A percentile compares a stretch with the other conserved stretches of the same genome.
These are phyloP conservation scores for Diorhabda carinulata DNA, from an alignment of 1,140 invertebrate species.

Conservation along the genomic window DNA sequence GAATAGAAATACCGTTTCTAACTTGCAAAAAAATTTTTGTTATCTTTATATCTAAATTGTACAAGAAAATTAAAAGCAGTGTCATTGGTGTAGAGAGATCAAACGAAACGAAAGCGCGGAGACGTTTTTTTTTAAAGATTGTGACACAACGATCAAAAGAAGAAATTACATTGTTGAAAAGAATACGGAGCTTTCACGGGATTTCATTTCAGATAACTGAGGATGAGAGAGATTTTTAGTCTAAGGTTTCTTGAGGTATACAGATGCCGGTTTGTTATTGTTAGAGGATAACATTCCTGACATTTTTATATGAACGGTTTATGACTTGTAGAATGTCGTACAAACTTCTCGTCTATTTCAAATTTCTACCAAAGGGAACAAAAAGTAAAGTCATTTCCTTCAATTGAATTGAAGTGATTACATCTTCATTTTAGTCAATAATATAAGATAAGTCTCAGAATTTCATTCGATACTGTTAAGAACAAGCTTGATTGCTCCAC, in stretches of 20 bases:
- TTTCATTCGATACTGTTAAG: too few species aligned
- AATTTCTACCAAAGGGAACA: too few species aligned
- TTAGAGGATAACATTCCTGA: too few species aligned
- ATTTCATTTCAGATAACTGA: constrained; percentile 6
- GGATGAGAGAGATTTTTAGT: not conserved
- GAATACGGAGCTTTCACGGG: constrained; percentile 18
- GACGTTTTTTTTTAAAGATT: not conserved
- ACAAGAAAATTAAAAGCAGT: constrained; percentile 1
- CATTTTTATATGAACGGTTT: too few species aligned
- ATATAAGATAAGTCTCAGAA: too few species aligned
- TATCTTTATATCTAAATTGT: constrained; percentile 18
- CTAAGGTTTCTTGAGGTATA: not conserved
- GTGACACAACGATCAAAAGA: constrained; percentile 16
- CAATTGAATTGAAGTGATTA: too few species aligned
- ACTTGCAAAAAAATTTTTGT: not conserved
- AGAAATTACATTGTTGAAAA: constrained; percentile 10
- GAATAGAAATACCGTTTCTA: not conserved
- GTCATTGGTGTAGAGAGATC: not conserved
- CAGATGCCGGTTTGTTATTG: too few species aligned
- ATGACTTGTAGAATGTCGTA: too few species aligned
- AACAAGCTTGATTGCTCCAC: too few species aligned
- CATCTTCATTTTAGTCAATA: too few species aligned
- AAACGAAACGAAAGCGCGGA: constrained; percentile 4
- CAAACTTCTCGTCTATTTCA: too few species aligned
- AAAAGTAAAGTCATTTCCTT: too few species aligned